These are phyloP conservation scores for Coturnix japonica DNA, from an alignment of 2,113 vertebrate species.

Conservation along the genomic window DNA sequence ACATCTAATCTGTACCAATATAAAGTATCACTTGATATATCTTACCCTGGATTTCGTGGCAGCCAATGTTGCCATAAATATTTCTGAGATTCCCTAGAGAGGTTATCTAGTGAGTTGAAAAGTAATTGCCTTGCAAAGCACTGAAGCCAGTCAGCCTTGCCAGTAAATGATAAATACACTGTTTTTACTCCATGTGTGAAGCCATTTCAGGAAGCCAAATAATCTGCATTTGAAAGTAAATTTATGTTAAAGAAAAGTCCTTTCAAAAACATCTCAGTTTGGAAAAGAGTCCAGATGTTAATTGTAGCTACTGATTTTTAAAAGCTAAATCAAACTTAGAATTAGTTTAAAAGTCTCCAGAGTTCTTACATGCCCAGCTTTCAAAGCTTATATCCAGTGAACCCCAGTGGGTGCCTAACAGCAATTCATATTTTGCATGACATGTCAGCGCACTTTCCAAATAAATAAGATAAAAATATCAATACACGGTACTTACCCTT, in stretches of 20 bases:
- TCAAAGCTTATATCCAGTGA: not conserved
- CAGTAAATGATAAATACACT: not conserved
- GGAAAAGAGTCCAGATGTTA: not conserved
- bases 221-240: constrained; percentile 6
- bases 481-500: not conserved
- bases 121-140: constrained; percentile 16
- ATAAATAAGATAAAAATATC: not conserved
- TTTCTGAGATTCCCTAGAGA: not conserved
- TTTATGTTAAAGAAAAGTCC: not conserved
- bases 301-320: not conserved
- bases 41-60: not conserved
- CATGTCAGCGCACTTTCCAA: not conserved
- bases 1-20: not conserved
- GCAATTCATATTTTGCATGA: not conserved
- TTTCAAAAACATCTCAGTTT: not conserved
- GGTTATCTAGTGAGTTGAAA: not conserved
- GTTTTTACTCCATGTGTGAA: not conserved
- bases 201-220: constrained; percentile 10
- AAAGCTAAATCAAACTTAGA: not conserved
- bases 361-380: not conserved
- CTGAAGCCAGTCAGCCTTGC: not conserved
- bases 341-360: not conserved
- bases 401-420: not conserved
- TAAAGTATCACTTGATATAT: not conserved
- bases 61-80: not conserved